Evolutionary conservation across 1,140 invertebrate species (phyloP), one percentile per base, ranked within the genome.

Genomic region (Theocolax elegans): DNA sequence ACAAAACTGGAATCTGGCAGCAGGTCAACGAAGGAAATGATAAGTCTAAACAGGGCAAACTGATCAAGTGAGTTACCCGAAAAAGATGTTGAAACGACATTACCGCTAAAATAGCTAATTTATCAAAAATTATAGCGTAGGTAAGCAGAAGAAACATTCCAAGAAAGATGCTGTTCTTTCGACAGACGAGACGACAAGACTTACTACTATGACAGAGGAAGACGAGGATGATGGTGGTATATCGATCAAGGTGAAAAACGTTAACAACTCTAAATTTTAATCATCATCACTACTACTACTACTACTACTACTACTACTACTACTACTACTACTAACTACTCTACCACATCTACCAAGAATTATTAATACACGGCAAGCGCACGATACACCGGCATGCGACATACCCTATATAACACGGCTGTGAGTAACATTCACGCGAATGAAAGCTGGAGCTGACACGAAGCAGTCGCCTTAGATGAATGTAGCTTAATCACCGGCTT

Each of bases 1-100:
- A 96, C 79, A 95, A 95, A 81, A 95, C 93, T 27, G 94, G 93
- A 23, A 94, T 97, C 76, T 98, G 96, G 96, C 94, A 96, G 79
- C 94, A 96, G 81, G 94, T 98, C 15, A 95, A 95, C 76, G 87
- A 89, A 70, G 84, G 80, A 59, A 91, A 90, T 69, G 84, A 85
- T 54, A 83, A 83, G 19, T 74, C 76, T 17, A 87, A 87, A 51
- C 81, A 85, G 51, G 76, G 78, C 7, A 84, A 85, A 70, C 62
- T 80, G 35, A 83, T 80, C 58, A 84, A 81, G 84, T 85, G 79
- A 68, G 81, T 74, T 44, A 53, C 31, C n/a, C 15, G 15, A 2
- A 40, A 49, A 40, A 15, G 12, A 12, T 58, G 23, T 31, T 8
- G 17, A n/a, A n/a, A 27, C 3, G 19, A 15, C n/a, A 23, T 29